Evolutionary conservation across 2,888 invertebrate species (phyloP).

Genomic region (Orchestes rusci): DNA sequence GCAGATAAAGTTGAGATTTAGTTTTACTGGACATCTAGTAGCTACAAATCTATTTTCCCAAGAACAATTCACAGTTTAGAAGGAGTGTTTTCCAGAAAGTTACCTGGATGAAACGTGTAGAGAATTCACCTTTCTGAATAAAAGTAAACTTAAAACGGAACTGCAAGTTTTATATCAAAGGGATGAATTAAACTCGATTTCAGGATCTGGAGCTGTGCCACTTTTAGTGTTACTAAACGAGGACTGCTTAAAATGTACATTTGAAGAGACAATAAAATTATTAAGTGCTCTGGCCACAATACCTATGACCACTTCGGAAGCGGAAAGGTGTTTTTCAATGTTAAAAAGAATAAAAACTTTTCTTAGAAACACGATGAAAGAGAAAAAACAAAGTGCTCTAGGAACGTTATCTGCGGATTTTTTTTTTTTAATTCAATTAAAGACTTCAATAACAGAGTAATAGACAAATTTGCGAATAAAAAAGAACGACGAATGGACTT

Average conservation of each 20-base stretch:
- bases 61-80: slow-evolving; percentile 13
- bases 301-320: slow-evolving; percentile 13
- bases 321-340: slow-evolving; percentile 12
- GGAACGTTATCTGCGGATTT: slow-evolving; percentile 13
- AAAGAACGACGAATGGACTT: no score
- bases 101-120: slow-evolving; percentile 12
- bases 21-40: slow-evolving; percentile 10
- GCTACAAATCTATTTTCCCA: slow-evolving; percentile 11
- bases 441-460: slow-evolving; percentile 17
- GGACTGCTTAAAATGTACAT: slow-evolving; percentile 10
- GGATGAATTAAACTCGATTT: slow-evolving; percentile 13
- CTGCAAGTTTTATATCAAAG: slow-evolving; percentile 19
- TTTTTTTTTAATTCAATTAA: slow-evolving; percentile 13
- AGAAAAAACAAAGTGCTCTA: slow-evolving; percentile 6
- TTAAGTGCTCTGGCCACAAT: slow-evolving; percentile 13
- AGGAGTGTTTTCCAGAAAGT: slow-evolving; percentile 10
- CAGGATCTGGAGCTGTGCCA: slow-evolving; percentile 12
- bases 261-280: slow-evolving; percentile 13
- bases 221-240: slow-evolving; percentile 12
- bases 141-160: slow-evolving; percentile 11
- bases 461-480: slow-evolving; percentile 14
- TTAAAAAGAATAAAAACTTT: slow-evolving; percentile 12
- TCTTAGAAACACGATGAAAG: slow-evolving; percentile 8
- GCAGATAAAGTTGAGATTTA: slow-evolving; percentile 12
- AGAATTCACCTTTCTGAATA: slow-evolving; percentile 15